Evolutionary conservation across 2,113 vertebrate genomes (phyloP), one percentile per base, ranked within the genome.

Genomic region (Polypterus senegalus): DNA sequence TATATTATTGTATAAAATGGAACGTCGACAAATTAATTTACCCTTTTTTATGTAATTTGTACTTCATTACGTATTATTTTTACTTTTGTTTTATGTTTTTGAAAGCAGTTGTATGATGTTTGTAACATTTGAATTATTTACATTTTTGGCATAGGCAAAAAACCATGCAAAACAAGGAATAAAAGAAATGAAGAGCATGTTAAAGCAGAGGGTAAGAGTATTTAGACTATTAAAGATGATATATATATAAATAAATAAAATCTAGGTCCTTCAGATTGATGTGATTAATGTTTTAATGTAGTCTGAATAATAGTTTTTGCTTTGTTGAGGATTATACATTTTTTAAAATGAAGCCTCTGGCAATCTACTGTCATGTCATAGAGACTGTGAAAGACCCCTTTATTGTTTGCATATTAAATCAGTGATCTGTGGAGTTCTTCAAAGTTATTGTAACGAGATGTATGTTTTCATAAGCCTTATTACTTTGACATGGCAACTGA

Each of bases 151-250:
- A 67, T 74, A 97, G 90, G 92, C 92, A 77, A 95, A 93, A 86
- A 91, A 75, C 79, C 92, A 97, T 9, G 93, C 94, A 47, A 97
- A 85, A 73, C 90, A 89, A 79, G 93, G 94, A 63, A 89, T 97
- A 67, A 91, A 84, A 65, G 93, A 93, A 71, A 88, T 98, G 75
- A 97, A 84, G 84, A 94, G 83, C 78, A 89, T 89, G 74, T 89
- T 98, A 4, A 93, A 89, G 76, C 86, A 91, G 49, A 93, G 87
- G 91, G 96, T 98, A 75, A 7, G 83, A 74, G 64, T 55, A 68
- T 66, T 67, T 69, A 59, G 63, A 54, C 54, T 69, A 27, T 27
- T 27, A 27, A 27, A 27, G 27, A 27, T 27, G 27, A 27, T 27
- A 27, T 27, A 27, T 27, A 27, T 27, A 27, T 27, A 27, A 27